Evolutionary conservation across 2,888 invertebrate genomes (phyloP).

Genomic region (Lapara coniferarum): DNA sequence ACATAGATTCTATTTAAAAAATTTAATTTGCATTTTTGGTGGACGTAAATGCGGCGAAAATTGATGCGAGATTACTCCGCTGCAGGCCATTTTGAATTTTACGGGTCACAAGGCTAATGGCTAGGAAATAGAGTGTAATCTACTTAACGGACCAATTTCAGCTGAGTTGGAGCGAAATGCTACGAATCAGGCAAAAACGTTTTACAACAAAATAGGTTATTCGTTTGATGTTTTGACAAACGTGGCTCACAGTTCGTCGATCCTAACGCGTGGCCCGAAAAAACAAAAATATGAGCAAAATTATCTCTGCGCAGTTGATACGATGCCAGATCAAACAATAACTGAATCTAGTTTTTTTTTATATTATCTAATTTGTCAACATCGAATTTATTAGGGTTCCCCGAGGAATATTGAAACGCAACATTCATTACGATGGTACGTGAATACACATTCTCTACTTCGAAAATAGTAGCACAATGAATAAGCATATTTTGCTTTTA

Average conservation of each 20-base stretch:
- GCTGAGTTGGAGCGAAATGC: conserved; percentile 31
- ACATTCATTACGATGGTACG: no score
- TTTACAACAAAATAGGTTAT: conserved; percentile 24
- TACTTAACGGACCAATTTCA: conserved; percentile 39
- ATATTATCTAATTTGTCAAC: neutral
- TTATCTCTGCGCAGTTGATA: conserved; percentile 38
- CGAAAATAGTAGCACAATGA: no score
- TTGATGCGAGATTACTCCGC: conserved; percentile 6
- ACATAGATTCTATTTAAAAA: neutral
- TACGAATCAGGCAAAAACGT: conserved; percentile 20
- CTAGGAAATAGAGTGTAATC: conserved; percentile 36
- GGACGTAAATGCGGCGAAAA: neutral
- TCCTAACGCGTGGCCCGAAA: conserved; percentile 41
- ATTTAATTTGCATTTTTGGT: neutral
- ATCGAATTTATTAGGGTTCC: neutral
- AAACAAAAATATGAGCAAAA: conserved; percentile 41
- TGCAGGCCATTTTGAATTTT: conserved; percentile 33
- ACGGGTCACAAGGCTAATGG: conserved; percentile 31
- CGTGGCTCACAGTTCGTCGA: conserved; percentile 42
- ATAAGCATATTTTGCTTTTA: no score
- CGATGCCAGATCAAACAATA: conserved; percentile 38
- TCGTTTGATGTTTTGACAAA: conserved; percentile 22
- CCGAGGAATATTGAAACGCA: no score
- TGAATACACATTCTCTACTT: no score
- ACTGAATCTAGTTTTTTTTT: neutral